phyloP scores from a whole-genome alignment of 2,797 vertebrate species.

The Cygnus olor region DNA sequence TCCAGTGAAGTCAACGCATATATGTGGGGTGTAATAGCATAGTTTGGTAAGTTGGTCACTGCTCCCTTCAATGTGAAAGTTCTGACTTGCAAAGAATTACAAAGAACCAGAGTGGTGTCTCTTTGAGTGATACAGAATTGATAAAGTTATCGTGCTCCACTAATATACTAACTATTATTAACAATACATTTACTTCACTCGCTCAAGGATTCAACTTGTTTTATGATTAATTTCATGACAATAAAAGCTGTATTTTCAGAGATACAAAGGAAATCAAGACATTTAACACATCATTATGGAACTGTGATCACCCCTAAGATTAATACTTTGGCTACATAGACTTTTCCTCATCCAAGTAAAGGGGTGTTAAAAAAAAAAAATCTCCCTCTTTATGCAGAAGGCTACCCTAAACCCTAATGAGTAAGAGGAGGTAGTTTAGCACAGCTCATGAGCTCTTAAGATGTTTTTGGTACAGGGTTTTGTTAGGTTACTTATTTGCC shows the following conservation, averaged over 20 bases:
- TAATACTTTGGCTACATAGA: not conserved
- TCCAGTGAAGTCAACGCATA: not conserved
- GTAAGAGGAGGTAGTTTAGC: not conserved
- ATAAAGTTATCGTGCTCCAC: not conserved
- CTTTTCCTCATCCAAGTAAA: not conserved
- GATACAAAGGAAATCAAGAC: not conserved
- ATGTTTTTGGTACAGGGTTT: not conserved
- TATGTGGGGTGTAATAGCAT: fast-evolving
- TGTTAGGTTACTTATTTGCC: not conserved
- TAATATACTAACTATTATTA: not conserved
- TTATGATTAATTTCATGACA: not conserved
- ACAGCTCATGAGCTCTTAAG: not conserved
- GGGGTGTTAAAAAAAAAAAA: not conserved
- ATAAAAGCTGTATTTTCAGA: slow-evolving; percentile 19
- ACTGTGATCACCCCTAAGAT: not conserved
- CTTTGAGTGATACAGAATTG: not conserved
- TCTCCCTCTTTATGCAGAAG: not conserved
- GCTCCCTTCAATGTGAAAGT: not conserved
- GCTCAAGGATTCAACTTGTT: not conserved
- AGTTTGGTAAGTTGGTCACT: not conserved
- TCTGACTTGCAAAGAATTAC: not conserved
- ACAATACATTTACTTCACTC: not conserved
- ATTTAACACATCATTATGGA: not conserved
- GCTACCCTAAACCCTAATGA: not conserved
- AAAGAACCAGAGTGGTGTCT: not conserved